Percentiles rank a stretch among this genome's conserved stretches.
phyloP scores from a whole-genome alignment of 2,888 invertebrate species.

The Phalera bucephala region DNA sequence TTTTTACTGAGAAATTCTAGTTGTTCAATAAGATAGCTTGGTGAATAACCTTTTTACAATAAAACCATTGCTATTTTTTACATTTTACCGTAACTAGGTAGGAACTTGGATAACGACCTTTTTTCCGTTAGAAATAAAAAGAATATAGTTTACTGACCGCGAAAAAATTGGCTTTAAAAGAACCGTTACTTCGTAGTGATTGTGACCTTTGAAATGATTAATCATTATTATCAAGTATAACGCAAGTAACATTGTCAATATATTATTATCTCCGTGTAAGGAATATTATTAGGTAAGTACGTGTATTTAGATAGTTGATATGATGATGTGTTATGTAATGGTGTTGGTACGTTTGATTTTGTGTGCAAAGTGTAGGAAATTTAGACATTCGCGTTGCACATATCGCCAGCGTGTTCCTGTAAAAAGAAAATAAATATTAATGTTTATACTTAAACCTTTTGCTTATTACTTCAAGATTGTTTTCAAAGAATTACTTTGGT shows the following conservation, averaged over 20 bases:
- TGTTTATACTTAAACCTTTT: too few relatives aligned
- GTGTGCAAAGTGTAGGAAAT: background rate
- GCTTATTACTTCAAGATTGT: too few relatives aligned
- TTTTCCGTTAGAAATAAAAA: background rate
- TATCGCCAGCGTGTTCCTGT: slow-evolving; percentile 23
- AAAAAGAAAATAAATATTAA: slow-evolving; percentile 12
- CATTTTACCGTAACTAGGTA: background rate
- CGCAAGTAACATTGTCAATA: background rate
- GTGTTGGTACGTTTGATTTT: background rate
- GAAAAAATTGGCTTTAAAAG: background rate
- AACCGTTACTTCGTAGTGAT: background rate
- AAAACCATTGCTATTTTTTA: too few relatives aligned
- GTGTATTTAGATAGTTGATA: background rate
- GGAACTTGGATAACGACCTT: background rate
- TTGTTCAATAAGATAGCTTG: too few relatives aligned
- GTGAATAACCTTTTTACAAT: too few relatives aligned
- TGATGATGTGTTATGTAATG: background rate
- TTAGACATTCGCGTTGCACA: slow-evolving; percentile 16
- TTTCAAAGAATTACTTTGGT: too few relatives aligned
- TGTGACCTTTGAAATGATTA: background rate
- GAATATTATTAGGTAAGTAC: background rate
- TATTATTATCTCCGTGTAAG: background rate
- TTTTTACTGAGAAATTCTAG: too few relatives aligned
- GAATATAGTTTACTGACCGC: background rate
- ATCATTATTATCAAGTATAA: background rate